These are phyloP conservation scores for Drosophila orosa DNA, from an alignment of 1,140 invertebrate genomes.

Conservation along the genomic window DNA sequence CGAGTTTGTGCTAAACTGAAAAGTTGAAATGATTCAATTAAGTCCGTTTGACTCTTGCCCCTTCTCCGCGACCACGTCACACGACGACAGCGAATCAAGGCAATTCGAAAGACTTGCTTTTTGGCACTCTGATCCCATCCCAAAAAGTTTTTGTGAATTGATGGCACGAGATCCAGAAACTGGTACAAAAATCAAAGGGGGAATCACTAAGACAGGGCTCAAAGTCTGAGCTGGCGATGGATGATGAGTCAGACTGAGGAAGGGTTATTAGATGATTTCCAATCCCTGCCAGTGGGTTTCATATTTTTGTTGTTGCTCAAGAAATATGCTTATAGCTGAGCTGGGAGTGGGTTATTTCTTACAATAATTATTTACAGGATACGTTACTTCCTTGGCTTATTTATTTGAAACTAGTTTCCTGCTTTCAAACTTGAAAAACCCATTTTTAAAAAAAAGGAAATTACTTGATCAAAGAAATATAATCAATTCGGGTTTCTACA, in stretches of 20 bases:
- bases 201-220: conserved; percentile 1
- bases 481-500: not conserved
- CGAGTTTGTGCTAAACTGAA: conserved; percentile 22
- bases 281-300: not conserved
- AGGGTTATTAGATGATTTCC: conserved; percentile 1
- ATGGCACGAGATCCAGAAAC: conserved; percentile 34
- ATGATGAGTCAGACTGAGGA: conserved; percentile 24
- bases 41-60: conserved; percentile 29
- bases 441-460: not conserved
- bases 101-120: conserved; percentile 15
- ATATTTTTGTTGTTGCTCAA: not conserved
- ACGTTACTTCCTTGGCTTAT: not conserved
- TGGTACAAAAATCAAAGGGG: conserved; percentile 3
- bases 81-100: conserved; percentile 7
- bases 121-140: conserved; percentile 37
- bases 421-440: not conserved
- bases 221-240: conserved; percentile 13
- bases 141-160: conserved; percentile 20
- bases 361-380: not conserved
- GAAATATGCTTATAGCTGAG: not conserved
- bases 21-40: conserved; percentile 36
- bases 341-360: too few relatives aligned
- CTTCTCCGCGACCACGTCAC: conserved; percentile 6
- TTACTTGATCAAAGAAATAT: too few relatives aligned
- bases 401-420: not conserved